Conservation (phyloP, 2,797 vertebrate genomes). For the Chiropotes sagulatus region DNA sequence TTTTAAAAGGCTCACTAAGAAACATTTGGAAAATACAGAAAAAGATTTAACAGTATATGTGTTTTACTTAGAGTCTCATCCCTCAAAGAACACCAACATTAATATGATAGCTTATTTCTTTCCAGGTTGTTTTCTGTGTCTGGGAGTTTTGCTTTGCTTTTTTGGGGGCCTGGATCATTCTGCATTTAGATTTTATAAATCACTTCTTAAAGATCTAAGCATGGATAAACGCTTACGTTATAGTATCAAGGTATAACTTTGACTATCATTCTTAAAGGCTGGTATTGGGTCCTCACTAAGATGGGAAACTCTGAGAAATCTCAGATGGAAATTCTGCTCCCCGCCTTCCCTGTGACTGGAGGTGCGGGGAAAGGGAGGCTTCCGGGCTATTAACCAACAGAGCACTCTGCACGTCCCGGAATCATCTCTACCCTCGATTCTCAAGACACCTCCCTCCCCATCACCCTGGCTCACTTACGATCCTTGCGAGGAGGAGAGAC, state of each 20-base stretch:
- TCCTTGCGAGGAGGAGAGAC: background rate
- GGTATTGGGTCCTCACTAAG: background rate
- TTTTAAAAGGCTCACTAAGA: constrained; percentile 24
- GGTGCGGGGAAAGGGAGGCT: fast-evolving
- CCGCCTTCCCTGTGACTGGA: background rate
- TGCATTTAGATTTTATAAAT: background rate
- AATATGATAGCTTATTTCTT: background rate
- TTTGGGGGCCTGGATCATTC: background rate
- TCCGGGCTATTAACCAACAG: background rate
- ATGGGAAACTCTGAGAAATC: background rate
- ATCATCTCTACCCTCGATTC: background rate
- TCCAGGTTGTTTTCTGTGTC: background rate
- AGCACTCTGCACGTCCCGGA: background rate
- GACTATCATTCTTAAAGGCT: background rate
- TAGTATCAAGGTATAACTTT: fast-evolving
- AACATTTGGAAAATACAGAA: background rate
- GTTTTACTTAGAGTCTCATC: background rate
- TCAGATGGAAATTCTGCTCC: background rate
- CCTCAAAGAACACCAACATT: background rate
- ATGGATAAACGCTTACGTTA: background rate
- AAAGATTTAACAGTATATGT: background rate
- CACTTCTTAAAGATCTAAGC: background rate
- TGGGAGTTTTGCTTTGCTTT: background rate
- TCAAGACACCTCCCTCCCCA: background rate
- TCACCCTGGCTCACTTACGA: background rate